Base-by-base conservation (phyloP, 2,113 vertebrate species). In the Eptesicus fuscus region DNA sequence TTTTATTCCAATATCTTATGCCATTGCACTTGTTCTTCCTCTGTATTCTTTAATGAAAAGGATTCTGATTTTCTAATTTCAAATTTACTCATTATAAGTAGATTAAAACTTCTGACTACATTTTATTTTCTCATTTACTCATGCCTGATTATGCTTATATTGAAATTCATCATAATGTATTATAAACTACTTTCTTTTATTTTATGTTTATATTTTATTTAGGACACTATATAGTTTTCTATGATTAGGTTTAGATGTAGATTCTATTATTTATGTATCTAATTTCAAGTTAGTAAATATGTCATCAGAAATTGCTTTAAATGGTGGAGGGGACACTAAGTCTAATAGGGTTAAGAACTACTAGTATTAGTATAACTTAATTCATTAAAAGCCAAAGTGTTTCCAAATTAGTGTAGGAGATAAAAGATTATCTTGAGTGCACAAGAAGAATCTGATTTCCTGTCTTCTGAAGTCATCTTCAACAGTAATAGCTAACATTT, bases 331-430 rank as follows among this genome's bases (percentile, higher is more conserved):
- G 6, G 35, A 51, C 59, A 53, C 35, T 82, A 47, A 83, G 20
- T 83, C 53, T 93, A 90, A 95, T 63, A 77, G 3, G 30, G 53
- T 88, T 96, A 87, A 76, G 25, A 84, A 47, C 59, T 86, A 79
- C 49, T 65, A 83, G 76, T 14, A 63, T 89, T 65, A 87, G 76
- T 14, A 74, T 86, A 96, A 89, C 1, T 44, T 93, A 88, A 71
- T 93, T 93, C 85, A 92, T 96, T 90, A 67, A 77, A 95, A 96
- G 12, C 44, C 65, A 92, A 95, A 92, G 10, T 23, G 59, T 51
- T 88, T 85, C 77, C 77, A 82, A 90, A 92, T 89, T 65, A 69
- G 35, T 53, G 14, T 61, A 69, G 59, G 37, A 92, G 92, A 79
- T 90, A 86, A 35, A 92, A 73, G 17, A 65, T 44, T 44, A 70